Evolutionary conservation across 1,140 invertebrate species (phyloP), one percentile per base, ranked within the genome.

Genomic region (Drosophila tropicalis): DNA sequence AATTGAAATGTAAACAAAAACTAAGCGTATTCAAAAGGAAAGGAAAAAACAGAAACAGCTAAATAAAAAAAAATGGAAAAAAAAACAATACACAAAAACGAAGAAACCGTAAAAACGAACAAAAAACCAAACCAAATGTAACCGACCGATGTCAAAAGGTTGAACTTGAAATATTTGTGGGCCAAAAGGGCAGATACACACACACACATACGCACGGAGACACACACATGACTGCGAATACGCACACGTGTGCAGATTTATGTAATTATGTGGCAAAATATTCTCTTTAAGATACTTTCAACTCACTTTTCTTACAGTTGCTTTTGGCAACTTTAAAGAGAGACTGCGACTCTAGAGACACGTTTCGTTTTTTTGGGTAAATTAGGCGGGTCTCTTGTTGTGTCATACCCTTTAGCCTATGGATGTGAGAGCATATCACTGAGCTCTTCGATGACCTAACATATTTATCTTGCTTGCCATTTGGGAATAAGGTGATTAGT

Each of bases 151-250:
- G 57, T 36, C 56, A 19, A 67, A 67, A 61, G 57, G 39, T 77
- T 77, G 67, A 77, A 77, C 74, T 77, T 77, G 74, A 76, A 76
- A 76, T 65, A 76, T 76, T 76, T 61, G 36, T 64, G 72, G 55
- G 47, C 55, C 66, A 76, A 70, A 70, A 70, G 66, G 66, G 72
- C 74, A 64, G 29, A 29, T 22, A 61, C 19, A 74, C 44, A n/a
- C 17, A 51, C 32, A 60, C 60, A 76, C 6, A 57, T 10, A n/a
- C 15, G 29, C 5, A 66, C 12, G 32, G 13, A 13, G 1, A 66
- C 17, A 29, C 22, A 25, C 36, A 29, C 29, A 29, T 29, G 29
- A 6, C 47, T 44, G n/a, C 6, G 41, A 7, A 44, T 1, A 34
- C 22, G n/a, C 17, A 60, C 73, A 76, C 74, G 61, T 76, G 74